phyloP scores from a whole-genome alignment of 1,140 invertebrate species.

The Scaptomyza graminum region DNA sequence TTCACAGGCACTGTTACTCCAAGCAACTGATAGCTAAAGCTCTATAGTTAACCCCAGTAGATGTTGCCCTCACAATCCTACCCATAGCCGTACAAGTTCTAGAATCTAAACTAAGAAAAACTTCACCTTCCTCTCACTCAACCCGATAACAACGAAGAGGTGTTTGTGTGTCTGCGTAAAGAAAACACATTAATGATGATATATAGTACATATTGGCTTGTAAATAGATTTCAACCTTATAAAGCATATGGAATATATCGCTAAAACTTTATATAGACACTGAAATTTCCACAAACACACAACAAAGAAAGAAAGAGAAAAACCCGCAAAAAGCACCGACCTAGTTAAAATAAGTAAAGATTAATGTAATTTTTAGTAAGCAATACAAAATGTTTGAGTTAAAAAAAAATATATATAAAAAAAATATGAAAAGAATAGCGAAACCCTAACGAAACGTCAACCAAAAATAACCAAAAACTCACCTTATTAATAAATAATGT shows the following conservation, averaged over 20 bases:
- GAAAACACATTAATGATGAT: slow-evolving; percentile 3
- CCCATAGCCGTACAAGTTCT: slow-evolving; percentile 17
- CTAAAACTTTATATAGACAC: slow-evolving; percentile 4
- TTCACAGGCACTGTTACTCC: no score
- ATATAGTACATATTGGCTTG: slow-evolving; percentile 66
- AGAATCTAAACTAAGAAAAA: slow-evolving; percentile 17
- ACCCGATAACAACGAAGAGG: slow-evolving; percentile 54
- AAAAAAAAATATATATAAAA: slow-evolving; percentile 34
- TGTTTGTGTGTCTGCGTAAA: no score
- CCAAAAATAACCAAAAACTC: slow-evolving; percentile 23
- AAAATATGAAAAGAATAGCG: slow-evolving; percentile 30
- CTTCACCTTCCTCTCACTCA: not conserved
- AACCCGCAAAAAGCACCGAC: slow-evolving; percentile 22
- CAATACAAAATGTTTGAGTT: slow-evolving; percentile 46
- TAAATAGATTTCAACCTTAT: slow-evolving; percentile 66
- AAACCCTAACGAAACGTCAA: slow-evolving; percentile 65
- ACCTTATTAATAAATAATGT: slow-evolving; percentile 31
- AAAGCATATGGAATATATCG: slow-evolving; percentile 58
- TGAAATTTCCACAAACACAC: slow-evolving; percentile 12
- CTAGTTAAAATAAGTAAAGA: slow-evolving; percentile 39
- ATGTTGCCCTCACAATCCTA: slow-evolving; percentile 11
- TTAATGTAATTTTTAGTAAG: slow-evolving; percentile 50
- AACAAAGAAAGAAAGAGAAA: no score
- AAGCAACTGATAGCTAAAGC: not conserved
- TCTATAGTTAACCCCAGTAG: slow-evolving; percentile 7